Evolutionary conservation across 2,888 invertebrate genomes (phyloP).

Genomic region (Nemurella pictetii): DNA sequence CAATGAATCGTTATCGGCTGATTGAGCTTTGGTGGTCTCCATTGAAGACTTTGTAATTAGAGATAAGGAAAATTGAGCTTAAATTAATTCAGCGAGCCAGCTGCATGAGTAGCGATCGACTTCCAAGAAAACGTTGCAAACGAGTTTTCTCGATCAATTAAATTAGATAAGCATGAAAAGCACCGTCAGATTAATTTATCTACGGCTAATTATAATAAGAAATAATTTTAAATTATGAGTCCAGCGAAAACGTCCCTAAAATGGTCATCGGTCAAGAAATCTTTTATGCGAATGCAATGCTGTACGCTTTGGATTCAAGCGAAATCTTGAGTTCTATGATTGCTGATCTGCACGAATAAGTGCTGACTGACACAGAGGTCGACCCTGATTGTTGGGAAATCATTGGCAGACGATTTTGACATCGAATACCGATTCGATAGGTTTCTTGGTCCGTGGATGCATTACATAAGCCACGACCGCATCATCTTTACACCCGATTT

Average conservation of each 20-base stretch:
- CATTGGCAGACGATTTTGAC: neutral
- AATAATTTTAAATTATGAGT: neutral
- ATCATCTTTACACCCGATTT: neutral
- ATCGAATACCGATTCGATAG: neutral
- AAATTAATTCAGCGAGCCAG: neutral
- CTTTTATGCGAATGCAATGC: neutral
- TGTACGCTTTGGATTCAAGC: neutral
- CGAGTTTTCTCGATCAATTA: neutral
- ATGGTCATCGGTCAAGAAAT: neutral
- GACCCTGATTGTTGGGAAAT: neutral
- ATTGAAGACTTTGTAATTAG: neutral
- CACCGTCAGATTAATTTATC: neutral
- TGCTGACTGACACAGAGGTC: neutral
- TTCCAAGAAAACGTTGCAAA: neutral
- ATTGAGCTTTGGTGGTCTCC: neutral
- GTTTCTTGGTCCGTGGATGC: neutral
- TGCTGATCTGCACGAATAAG: neutral
- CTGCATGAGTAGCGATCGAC: neutral
- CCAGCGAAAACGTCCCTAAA: neutral
- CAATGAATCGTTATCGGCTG: neutral
- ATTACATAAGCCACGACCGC: neutral
- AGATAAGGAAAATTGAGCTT: neutral
- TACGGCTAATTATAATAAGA: neutral
- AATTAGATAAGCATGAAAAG: neutral
- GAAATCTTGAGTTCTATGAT: neutral